Evolutionary conservation across 2,888 invertebrate species (phyloP).

Genomic region (Ormia ochracea): DNA sequence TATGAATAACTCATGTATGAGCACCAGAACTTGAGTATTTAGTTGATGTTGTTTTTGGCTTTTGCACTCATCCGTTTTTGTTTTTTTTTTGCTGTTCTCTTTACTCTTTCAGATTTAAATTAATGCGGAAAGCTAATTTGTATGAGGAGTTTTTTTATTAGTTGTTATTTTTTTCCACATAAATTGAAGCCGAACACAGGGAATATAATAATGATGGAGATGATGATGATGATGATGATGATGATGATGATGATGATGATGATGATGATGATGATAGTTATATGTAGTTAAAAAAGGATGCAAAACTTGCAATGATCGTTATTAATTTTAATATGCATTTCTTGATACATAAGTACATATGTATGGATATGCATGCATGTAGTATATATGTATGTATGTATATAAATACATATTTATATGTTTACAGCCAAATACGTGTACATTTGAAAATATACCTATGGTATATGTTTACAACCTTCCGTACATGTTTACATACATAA

Average conservation of each 20-base stretch:
- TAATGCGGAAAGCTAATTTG: slow-evolving; percentile 47
- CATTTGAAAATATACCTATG: too few species aligned
- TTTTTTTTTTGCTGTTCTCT: slow-evolving; percentile 3
- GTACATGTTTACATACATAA: too few species aligned
- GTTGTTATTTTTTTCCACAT: neutral
- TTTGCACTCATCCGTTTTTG: neutral
- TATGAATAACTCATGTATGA: neutral
- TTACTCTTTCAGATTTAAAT: slow-evolving; percentile 7
- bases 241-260: slow-evolving; percentile 6
- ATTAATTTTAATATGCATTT: neutral
- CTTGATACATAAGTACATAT: neutral
- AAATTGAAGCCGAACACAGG: neutral
- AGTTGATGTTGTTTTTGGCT: neutral
- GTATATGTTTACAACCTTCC: too few species aligned
- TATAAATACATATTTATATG: neutral
- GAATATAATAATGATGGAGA: neutral
- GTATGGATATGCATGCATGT: neutral
- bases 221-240: neutral
- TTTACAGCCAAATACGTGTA: too few species aligned
- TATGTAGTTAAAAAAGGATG: neutral
- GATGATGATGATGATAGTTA: neutral
- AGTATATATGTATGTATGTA: neutral
- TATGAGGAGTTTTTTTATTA: slow-evolving; percentile 17
- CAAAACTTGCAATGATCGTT: slow-evolving; percentile 19
- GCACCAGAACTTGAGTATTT: slow-evolving; percentile 8